phyloP scores from a whole-genome alignment of 2,113 vertebrate genomes.

The Carassius gibelio region DNA sequence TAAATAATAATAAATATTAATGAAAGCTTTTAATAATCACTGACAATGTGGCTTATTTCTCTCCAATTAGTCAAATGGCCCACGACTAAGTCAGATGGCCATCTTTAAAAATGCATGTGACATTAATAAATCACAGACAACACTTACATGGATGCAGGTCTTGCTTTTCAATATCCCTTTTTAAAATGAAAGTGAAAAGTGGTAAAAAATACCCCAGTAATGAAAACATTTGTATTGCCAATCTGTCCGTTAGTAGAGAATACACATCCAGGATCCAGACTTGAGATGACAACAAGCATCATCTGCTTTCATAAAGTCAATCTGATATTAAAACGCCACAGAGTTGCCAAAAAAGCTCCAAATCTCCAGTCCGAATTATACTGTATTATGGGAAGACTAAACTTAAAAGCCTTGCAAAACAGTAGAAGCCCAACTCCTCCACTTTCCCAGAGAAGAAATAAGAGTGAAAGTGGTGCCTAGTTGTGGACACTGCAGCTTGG shows the following conservation, averaged over 20 bases:
- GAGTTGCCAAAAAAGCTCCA: neutral
- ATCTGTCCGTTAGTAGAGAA: conserved; percentile 50
- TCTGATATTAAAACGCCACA: neutral
- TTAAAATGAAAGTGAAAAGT: conserved; percentile 66
- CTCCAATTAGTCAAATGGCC: neutral
- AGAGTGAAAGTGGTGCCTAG: conserved; percentile 51
- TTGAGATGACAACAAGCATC: conserved; percentile 27
- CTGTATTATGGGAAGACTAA: neutral
- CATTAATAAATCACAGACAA: conserved; percentile 34
- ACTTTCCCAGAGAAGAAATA: conserved; percentile 11
- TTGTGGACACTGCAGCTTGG: conserved; percentile 29
- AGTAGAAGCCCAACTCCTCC: neutral
- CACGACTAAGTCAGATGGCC: neutral
- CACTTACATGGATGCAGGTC: conserved; percentile 66
- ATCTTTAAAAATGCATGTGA: neutral
- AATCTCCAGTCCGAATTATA: neutral
- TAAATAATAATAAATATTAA: neutral
- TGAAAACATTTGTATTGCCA: conserved; percentile 63
- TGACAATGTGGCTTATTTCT: neutral
- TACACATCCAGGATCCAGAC: conserved; percentile 53
- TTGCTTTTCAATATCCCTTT: conserved; percentile 61
- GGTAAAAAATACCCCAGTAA: conserved; percentile 65
- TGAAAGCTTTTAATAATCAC: neutral
- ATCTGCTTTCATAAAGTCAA: neutral
- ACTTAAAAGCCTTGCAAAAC: neutral